Evolutionary conservation across 1,140 invertebrate genomes (phyloP), one percentile per base, ranked within the genome.

Genomic region (Ooceraea biroi): DNA sequence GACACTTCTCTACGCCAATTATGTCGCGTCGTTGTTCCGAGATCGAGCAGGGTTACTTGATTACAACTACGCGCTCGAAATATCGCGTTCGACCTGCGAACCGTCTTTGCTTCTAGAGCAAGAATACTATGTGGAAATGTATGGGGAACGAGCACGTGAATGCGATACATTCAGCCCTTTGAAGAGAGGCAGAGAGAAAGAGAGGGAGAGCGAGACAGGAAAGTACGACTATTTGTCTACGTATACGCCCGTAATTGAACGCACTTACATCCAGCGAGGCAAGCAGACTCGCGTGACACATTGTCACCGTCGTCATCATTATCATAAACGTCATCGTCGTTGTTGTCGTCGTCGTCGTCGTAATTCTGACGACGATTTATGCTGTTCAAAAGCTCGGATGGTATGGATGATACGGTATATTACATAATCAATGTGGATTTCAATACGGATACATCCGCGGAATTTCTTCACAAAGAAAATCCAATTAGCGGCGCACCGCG

Each of bases 391-490:
- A 52, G 44, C 14, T 30, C 48, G 48, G 27, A 4, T 27, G 41
- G 48, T 66, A 78, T 68, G 72, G 66, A 2, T 4, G n/a, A n/a
- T n/a, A n/a, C n/a, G n/a, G n/a, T n/a, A n/a, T n/a, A n/a, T n/a
- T n/a, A n/a, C n/a, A n/a, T n/a, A n/a, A n/a, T n/a, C n/a, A n/a
- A n/a, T 48, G n/a, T 36, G 10, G 60, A 27, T 50, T 82, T 61
- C 65, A 82, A 58, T 76, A 50, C 46, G 12, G 55, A 69, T 55
- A 36, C 36, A 73, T 61, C 52, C 22, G 41, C 27, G 61, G 60
- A 80, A 82, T 72, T 80, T 82, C 52, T 71, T 72, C 17, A 58
- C 86, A 85, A 88, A 85, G 77, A 74, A 71, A 85, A 88, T 88
- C 68, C 72, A 85, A 88, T 88, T 88, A 88, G 65, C 71, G 19